phyloP scores from a whole-genome alignment of 2,797 vertebrate genomes.

The Ptychadena robeensis region DNA sequence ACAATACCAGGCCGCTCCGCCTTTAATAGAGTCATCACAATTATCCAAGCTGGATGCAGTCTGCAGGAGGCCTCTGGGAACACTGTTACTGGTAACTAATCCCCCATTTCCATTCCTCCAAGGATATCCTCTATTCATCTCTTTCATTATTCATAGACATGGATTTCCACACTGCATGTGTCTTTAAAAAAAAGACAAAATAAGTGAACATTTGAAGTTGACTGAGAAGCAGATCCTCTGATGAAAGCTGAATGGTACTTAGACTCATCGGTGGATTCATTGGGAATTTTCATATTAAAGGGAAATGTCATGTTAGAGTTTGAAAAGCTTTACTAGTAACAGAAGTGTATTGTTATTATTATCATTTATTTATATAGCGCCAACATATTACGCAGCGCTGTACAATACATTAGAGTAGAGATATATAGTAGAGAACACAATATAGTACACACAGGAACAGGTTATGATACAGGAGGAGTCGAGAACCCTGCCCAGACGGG shows the following conservation, averaged over 20 bases:
- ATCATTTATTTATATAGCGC: no score
- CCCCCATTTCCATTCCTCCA: conserved; percentile 48
- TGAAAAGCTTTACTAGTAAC: no score
- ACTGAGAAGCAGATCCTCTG: background rate
- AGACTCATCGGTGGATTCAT: conserved; percentile 17
- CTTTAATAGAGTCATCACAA: conserved; percentile 52
- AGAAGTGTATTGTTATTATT: no score
- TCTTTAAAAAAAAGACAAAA: conserved; percentile 28
- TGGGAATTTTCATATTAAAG: background rate
- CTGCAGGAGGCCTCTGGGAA: conserved; percentile 1
- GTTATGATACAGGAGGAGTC: no score
- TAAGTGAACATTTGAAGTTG: background rate
- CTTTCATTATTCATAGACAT: conserved; percentile 50
- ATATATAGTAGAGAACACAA: no score
- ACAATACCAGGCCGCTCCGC: conserved; percentile 14
- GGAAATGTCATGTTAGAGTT: background rate
- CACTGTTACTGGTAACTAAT: conserved; percentile 51
- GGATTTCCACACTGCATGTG: conserved; percentile 40
- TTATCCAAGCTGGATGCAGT: conserved; percentile 33
- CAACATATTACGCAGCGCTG: no score
- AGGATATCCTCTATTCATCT: conserved; percentile 47
- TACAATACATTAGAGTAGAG: no score
- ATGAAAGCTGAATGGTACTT: background rate
- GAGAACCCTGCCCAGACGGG: no score
- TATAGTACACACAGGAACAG: no score